phyloP scores from a whole-genome alignment of 2,797 vertebrate species.

The Fringilla coelebs region DNA sequence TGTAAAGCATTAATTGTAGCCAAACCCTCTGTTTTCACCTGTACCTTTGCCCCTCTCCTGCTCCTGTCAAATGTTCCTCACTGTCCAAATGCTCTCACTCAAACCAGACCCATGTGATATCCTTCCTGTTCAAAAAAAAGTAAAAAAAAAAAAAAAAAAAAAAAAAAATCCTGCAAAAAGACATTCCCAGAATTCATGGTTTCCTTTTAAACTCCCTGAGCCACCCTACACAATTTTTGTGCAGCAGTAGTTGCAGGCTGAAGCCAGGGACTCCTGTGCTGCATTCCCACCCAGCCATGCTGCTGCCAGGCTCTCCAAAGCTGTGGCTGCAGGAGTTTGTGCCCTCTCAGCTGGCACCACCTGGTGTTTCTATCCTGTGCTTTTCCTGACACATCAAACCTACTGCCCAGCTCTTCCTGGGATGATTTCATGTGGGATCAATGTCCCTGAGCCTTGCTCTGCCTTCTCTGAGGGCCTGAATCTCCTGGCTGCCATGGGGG shows the following conservation, averaged over 20 bases:
- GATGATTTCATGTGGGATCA: neutral
- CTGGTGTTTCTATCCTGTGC: rapidly evolving
- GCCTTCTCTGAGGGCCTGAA: neutral
- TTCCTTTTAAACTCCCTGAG: neutral
- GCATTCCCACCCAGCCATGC: neutral
- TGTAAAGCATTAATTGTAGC: neutral
- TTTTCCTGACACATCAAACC: neutral
- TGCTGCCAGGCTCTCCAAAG: neutral
- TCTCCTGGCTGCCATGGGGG: neutral
- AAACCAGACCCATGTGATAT: neutral
- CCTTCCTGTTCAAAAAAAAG: rapidly evolving
- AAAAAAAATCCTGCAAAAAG: neutral
- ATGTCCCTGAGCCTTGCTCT: neutral
- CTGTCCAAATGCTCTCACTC: neutral
- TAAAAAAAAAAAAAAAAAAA: rapidly evolving
- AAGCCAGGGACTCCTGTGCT: neutral
- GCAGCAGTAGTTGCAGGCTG: neutral
- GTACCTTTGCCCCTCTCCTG: neutral
- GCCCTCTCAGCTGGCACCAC: neutral
- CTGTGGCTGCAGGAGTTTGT: rapidly evolving
- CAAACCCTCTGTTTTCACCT: neutral
- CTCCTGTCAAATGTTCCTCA: neutral
- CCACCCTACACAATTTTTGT: neutral
- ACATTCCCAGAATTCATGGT: neutral
- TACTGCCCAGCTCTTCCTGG: neutral